phyloP scores from a whole-genome alignment of 2,113 vertebrate species.

The Nyctibius bracteatus region DNA sequence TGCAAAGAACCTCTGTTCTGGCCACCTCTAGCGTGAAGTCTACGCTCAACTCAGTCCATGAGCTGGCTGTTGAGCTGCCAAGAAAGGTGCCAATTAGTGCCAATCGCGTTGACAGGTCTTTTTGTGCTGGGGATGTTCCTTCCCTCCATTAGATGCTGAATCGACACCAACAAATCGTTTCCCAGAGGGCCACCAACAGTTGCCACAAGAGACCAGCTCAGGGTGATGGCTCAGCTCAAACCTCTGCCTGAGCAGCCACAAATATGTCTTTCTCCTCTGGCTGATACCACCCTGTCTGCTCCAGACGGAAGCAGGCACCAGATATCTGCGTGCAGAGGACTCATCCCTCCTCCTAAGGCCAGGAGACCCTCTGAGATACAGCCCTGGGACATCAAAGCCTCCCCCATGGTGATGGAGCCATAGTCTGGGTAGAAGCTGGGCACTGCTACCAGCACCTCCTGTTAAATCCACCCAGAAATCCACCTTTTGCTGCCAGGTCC shows the following conservation, averaged over 20 bases:
- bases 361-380: neutral
- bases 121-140: neutral
- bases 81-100: constrained; percentile 46
- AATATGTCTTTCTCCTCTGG: neutral
- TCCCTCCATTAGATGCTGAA: neutral
- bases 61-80: constrained; percentile 11
- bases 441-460: neutral
- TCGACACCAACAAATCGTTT: neutral
- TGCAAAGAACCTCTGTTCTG: constrained; percentile 7
- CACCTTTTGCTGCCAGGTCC: constrained; percentile 95
- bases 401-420: rapidly evolving
- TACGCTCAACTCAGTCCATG: neutral
- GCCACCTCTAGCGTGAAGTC: constrained; percentile 38
- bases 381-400: neutral
- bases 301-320: neutral
- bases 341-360: neutral
- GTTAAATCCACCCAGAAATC: rapidly evolving
- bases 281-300: neutral
- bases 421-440: rapidly evolving
- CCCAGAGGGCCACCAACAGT: neutral
- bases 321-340: neutral
- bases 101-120: neutral
- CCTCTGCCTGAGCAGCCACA: neutral
- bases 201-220: neutral
- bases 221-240: neutral